These are phyloP conservation scores for Orientallactaga sibirica DNA, from an alignment of 2,797 vertebrate species.

Conservation along the genomic window DNA sequence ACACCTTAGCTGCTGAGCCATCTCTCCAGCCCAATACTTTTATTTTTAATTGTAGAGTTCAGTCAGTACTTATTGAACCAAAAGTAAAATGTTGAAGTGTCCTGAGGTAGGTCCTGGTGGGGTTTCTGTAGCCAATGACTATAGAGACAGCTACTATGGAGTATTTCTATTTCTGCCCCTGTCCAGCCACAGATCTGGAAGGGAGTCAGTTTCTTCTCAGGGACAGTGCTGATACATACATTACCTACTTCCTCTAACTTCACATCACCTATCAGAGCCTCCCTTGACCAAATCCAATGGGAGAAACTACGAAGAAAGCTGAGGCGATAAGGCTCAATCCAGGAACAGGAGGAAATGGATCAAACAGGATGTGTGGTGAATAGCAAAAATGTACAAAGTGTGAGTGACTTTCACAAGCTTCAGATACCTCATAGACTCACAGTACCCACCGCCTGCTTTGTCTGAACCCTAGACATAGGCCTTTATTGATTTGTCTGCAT, in stretches of 20 bases:
- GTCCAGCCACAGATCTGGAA: not conserved
- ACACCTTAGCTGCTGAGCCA: too few species aligned
- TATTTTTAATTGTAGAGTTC: not conserved
- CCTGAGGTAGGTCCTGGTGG: not conserved
- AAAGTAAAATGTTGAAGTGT: not conserved
- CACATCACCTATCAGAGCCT: not conserved
- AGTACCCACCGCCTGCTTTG: not conserved
- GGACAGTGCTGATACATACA: too few species aligned
- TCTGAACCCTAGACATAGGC: not conserved
- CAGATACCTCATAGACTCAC: not conserved
- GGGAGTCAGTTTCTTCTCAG: not conserved
- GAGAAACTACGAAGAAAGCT: not conserved
- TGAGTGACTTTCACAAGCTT: not conserved
- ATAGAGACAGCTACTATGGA: not conserved
- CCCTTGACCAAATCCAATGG: not conserved
- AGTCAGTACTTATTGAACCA: not conserved
- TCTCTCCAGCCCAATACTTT: too few species aligned
- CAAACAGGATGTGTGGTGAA: not conserved
- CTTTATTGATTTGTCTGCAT: slow-evolving; percentile 15
- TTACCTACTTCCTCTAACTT: too few species aligned
- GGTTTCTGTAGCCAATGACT: too few species aligned
- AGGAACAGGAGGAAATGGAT: not conserved
- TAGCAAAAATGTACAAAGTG: not conserved
- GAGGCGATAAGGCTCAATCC: not conserved
- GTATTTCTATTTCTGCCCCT: too few species aligned